These are phyloP conservation scores for Drosophila auraria DNA, from an alignment of 1,140 invertebrate species.

Conservation along the genomic window DNA sequence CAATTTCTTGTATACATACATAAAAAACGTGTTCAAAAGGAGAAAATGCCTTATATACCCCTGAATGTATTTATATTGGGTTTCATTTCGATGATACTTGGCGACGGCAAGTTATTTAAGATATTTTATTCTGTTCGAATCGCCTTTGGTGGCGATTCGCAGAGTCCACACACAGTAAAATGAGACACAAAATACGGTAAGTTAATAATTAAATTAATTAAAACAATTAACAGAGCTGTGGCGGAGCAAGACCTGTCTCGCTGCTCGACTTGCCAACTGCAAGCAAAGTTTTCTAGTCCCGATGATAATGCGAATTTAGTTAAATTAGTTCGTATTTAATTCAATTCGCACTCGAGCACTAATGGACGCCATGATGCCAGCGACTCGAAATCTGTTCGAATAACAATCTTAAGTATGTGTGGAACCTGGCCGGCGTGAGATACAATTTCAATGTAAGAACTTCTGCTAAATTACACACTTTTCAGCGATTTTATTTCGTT, in stretches of 20 bases:
- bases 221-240: slow-evolving; percentile 35
- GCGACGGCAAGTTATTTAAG: slow-evolving; percentile 11
- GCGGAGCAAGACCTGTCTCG: slow-evolving; percentile 23
- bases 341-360: slow-evolving; percentile 62
- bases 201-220: slow-evolving; percentile 49
- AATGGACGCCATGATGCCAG: slow-evolving; percentile 55
- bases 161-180: background rate
- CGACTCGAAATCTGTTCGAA: slow-evolving; percentile 25
- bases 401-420: slow-evolving; percentile 50
- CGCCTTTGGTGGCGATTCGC: slow-evolving; percentile 8
- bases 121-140: background rate
- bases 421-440: background rate
- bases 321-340: slow-evolving; percentile 80
- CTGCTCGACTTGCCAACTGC: slow-evolving; percentile 5
- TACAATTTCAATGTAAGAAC: slow-evolving; percentile 2
- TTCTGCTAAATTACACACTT: slow-evolving; percentile 3
- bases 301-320: slow-evolving; percentile 57
- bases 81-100: slow-evolving; percentile 21
- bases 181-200: slow-evolving; percentile 6
- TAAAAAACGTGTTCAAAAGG: background rate
- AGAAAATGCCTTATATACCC: background rate
- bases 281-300: slow-evolving; percentile 20
- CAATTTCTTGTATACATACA: slow-evolving; percentile 26
- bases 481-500: slow-evolving; percentile 13
- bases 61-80: slow-evolving; percentile 8